Evolutionary conservation across 2,888 invertebrate species (phyloP), one percentile per base, ranked within the genome.

Genomic region (Agriopis marginaria): DNA sequence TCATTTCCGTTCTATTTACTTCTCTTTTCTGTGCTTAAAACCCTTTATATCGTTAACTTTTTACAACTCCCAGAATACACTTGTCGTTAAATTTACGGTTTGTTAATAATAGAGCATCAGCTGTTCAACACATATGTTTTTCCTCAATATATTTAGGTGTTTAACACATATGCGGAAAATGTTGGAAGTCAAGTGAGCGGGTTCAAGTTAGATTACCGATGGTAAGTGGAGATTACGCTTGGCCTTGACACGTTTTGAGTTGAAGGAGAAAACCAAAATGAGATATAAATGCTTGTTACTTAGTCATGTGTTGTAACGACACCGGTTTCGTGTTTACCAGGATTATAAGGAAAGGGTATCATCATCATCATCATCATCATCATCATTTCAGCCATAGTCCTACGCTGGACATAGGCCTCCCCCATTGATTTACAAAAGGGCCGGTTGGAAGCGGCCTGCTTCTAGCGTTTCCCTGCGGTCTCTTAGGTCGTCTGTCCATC

Each of bases 101-200:
- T 63, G 42, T 58, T 67, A 53, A 61, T 64, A 70, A 68, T 62
- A 66, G 63, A 69, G n/a, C 63, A 68, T 71, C 73, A 76, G 73
- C 75, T 76, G 74, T 73, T 68, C 44, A 66, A 67, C 51, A 70
- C 62, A 73, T 70, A 17, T 73, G 68, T 51, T 68, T 64, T 63
- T 54, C 60, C 32, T 42, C 44, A 32, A 53, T 32, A 53, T n/a
- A 10, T 44, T 44, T 44, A 14, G 23, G 23, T 45, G 45, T 45
- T 23, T 12, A 47, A 66, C 42, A 44, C 56, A 51, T n/a, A 58
- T 59, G 58, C 50, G 50, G 58, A 44, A n/a, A 44, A 44, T 44
- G 55, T 17, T 54, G 7, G 23, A 23, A n/a, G 7, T 50, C 6
- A 32, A 58, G 59, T 56, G 14, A 42, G 49, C 14, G 11, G 17